Conservation (phyloP, 2,797 vertebrate species). For the Sciurus carolinensis region DNA sequence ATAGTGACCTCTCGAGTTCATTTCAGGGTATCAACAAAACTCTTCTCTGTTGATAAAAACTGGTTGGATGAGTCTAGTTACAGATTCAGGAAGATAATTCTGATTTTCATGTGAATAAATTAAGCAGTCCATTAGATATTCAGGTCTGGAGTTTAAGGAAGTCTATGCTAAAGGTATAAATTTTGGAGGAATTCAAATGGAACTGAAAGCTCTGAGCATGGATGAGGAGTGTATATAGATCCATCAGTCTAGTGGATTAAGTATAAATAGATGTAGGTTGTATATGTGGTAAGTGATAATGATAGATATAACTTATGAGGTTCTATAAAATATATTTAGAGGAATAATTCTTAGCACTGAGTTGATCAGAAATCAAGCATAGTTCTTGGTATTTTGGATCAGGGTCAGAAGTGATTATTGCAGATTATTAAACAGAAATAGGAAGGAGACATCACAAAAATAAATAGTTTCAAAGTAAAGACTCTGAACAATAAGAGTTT, state of each 20-base stretch:
- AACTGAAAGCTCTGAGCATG: background rate
- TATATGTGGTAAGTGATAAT: background rate
- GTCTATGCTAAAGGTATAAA: background rate
- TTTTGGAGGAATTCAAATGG: background rate
- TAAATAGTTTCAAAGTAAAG: constrained; percentile 30
- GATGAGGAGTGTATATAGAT: background rate
- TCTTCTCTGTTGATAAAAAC: background rate
- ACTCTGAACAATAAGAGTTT: background rate
- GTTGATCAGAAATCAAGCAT: constrained; percentile 5
- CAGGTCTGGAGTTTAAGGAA: background rate
- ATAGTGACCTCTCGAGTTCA: background rate
- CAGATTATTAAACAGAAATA: background rate
- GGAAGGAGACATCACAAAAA: background rate
- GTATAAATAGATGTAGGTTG: background rate
- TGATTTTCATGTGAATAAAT: constrained; percentile 34
- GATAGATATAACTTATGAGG: background rate
- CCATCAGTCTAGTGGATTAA: background rate
- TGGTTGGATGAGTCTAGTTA: background rate
- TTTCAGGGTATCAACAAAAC: background rate
- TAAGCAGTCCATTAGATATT: background rate
- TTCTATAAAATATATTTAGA: background rate
- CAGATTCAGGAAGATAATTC: constrained; percentile 13
- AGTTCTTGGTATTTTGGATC: background rate
- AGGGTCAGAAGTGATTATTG: background rate
- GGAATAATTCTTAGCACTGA: background rate